These are phyloP conservation scores for Hydrozoanthus gracilis DNA, from an alignment of 92 coral and sea anemone genomes.

Conservation along the genomic window DNA sequence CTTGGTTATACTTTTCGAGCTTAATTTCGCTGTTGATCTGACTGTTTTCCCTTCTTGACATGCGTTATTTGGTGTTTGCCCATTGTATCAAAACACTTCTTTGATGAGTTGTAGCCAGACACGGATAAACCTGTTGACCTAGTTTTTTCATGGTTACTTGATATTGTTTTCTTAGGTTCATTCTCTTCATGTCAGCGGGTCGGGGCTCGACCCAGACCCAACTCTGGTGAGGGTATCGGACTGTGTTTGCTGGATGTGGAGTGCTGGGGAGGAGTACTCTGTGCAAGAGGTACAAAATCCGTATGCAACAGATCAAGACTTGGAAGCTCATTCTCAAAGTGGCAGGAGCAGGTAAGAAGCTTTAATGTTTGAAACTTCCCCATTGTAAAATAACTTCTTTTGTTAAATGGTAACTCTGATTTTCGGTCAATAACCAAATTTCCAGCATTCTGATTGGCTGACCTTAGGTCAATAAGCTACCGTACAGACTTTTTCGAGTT, in stretches of 20 bases:
- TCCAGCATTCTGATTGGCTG: no score
- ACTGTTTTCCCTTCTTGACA: no score
- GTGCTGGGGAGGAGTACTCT: constrained; percentile 54
- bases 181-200: constrained; percentile 58
- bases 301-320: constrained; percentile 40
- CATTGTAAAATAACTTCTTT: background rate
- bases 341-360: constrained; percentile 53
- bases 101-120: no score
- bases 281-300: constrained; percentile 63
- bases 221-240: constrained; percentile 64
- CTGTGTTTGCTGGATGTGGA: constrained; percentile 90
- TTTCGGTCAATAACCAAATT: no score
- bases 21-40: no score
- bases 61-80: no score
- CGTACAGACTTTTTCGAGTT: no score
- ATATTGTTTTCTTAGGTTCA: constrained; percentile 55
- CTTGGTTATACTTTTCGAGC: no score
- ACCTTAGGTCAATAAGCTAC: no score
- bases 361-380: background rate
- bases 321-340: background rate
- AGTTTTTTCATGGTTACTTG: background rate
- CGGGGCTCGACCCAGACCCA: constrained; percentile 81
- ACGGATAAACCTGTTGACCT: no score
- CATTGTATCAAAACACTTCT: no score
- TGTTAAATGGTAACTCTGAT: no score